Base-by-base conservation (phyloP, 2,113 vertebrate species). In the Halcyon malimbica region DNA sequence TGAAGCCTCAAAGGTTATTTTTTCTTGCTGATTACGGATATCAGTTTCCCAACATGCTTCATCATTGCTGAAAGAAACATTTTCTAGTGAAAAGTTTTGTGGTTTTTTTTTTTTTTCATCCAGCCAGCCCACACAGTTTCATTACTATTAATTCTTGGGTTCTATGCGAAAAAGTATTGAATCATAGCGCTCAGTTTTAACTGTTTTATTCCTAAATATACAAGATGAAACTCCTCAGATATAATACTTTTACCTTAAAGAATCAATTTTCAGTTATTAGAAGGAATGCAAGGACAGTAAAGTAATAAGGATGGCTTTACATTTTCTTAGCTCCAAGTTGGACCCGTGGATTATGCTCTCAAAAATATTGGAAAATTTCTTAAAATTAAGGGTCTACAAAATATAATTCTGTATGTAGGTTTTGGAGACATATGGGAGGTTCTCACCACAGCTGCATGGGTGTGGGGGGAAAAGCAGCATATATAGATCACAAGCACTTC, bases 121-220 rank as follows among this genome's bases (percentile, higher is more conserved):
- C 76, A 90, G 93, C 65, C 76, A 90, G 51, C 26, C 68, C 56
- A 21, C 20, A 20, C 5, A 35, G 42, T 88, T 85, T 90, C 39
- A 83, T 93, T 56, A 10, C 77, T 44, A 89, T 91, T 92, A 81
- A 28, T 75, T 62, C 46, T 75, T 89, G 42, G 50, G 53, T 93
- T 86, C 89, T 78, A 93, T 92, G 69, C 80, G 83, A 86, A 85
- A 87, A 92, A 67, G 26, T 39, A 90, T 83, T 92, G 56, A 74
- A 86, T 78, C 46, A 42, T 39, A 71, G 5, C 14, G 81, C 69
- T 87, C 35, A 26, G 10, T n/a, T 93, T 88, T 89, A 53, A 44
- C 28, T 80, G 70, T 89, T 82, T 83, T 86, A 35, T 83, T 83
- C 86, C 67, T 86, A 41, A 88, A 46, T 25, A 11, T 59, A 46